These are phyloP conservation scores for Hemiprocne comata DNA, from an alignment of 2,113 vertebrate species.

Conservation along the genomic window DNA sequence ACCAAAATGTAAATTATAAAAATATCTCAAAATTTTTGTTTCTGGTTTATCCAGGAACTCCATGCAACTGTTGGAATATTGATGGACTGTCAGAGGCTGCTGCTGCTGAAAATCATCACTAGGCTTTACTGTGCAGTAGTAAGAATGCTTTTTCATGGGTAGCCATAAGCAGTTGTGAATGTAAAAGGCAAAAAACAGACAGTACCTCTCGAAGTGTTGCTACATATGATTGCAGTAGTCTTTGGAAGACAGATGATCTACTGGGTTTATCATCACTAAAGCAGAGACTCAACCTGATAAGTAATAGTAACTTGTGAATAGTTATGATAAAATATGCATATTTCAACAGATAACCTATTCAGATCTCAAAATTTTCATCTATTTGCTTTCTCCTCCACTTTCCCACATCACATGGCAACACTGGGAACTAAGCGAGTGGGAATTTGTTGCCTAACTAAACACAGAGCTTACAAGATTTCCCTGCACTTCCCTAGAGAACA, in stretches of 20 bases:
- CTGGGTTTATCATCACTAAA: background rate
- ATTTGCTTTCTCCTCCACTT: background rate
- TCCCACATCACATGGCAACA: background rate
- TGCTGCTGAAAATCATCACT: background rate
- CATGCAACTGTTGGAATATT: background rate
- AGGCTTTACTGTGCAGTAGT: background rate
- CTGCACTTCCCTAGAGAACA: background rate
- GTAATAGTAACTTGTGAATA: background rate
- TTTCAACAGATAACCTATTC: background rate
- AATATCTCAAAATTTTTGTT: background rate
- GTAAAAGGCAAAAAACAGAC: background rate
- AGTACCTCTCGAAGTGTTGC: background rate
- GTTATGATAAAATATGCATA: background rate
- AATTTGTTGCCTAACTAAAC: background rate
- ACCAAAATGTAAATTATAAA: background rate
- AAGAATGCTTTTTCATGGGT: background rate
- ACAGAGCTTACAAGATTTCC: background rate
- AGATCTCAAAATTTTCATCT: background rate
- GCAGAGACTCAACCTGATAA: background rate
- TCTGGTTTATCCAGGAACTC: background rate
- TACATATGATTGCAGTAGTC: background rate
- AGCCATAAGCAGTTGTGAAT: background rate
- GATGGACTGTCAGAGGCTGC: background rate
- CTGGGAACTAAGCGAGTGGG: background rate
- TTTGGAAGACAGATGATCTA: background rate